Conservation (phyloP, 1,140 invertebrate genomes). For the Drosophila bipectinata region DNA sequence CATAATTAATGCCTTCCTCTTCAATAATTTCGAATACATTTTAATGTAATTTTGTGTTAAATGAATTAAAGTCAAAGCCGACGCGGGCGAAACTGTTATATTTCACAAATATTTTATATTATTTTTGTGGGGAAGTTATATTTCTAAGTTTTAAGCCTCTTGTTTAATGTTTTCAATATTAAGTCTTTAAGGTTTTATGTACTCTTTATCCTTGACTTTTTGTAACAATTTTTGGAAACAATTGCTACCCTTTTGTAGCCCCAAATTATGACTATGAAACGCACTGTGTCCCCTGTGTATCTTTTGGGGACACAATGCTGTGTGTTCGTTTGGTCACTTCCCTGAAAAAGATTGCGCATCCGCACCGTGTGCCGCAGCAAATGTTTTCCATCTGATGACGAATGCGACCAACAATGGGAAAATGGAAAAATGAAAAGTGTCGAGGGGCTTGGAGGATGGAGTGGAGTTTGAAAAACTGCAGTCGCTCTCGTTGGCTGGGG, state of each 20-base stretch:
- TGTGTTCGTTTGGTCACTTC: slow-evolving; percentile 33
- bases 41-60: not conserved
- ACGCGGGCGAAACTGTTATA: not conserved
- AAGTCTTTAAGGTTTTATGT: no score
- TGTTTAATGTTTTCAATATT: no score
- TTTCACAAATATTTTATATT: no score
- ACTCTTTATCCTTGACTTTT: no score
- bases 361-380: slow-evolving; percentile 21
- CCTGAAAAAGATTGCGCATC: slow-evolving; percentile 50
- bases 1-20: slow-evolving; percentile 4
- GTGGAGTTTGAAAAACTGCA: slow-evolving; percentile 16
- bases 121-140: no score
- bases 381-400: slow-evolving; percentile 14
- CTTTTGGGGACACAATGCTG: slow-evolving; percentile 23
- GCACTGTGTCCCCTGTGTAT: slow-evolving; percentile 13
- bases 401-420: slow-evolving; percentile 14
- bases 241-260: not conserved
- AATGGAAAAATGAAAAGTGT: not conserved
- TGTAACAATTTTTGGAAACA: no score
- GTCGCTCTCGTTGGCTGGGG: not conserved
- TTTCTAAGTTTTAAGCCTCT: no score
- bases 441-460: not conserved
- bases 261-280: not conserved
- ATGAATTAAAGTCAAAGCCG: slow-evolving; percentile 2
- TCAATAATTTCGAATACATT: not conserved